Conservation (phyloP, 2,888 invertebrate species). For the Eulithis testata region DNA sequence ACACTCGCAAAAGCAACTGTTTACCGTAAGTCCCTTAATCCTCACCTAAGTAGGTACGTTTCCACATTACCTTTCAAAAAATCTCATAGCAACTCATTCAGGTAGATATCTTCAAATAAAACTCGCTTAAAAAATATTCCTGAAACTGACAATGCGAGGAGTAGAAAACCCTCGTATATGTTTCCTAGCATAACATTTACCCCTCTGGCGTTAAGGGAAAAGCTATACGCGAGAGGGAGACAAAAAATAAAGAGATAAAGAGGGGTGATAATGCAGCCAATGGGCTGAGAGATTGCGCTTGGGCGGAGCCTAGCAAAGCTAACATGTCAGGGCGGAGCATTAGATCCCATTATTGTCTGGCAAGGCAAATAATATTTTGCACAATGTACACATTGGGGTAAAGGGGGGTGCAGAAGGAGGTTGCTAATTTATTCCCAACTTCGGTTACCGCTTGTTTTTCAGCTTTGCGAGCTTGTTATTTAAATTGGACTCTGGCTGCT, state of each 20-base stretch:
- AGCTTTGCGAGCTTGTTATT: conserved; percentile 84
- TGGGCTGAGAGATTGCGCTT: conserved; percentile 46
- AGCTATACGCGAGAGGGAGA: conserved; percentile 71
- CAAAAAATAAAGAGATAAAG: conserved; percentile 49
- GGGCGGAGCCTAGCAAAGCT: conserved; percentile 80
- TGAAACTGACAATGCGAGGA: conserved; percentile 74
- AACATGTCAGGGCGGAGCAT: conserved; percentile 84
- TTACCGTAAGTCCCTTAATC: conserved; percentile 72
- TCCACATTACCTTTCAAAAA: conserved; percentile 51
- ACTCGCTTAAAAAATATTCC: conserved; percentile 79
- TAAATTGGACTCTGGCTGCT: conserved; percentile 80
- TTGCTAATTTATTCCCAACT: conserved; percentile 84
- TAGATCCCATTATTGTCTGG: conserved; percentile 85
- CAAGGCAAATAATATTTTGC: conserved; percentile 90
- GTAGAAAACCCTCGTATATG: conserved; percentile 82
- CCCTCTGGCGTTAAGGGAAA: conserved; percentile 82
- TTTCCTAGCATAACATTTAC: conserved; percentile 85
- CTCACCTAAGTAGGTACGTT: conserved; percentile 53
- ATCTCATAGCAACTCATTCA: conserved; percentile 83
- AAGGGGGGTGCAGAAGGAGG: conserved; percentile 65
- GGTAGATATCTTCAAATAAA: conserved; percentile 79
- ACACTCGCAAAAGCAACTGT: conserved; percentile 62
- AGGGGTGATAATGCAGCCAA: conserved; percentile 61
- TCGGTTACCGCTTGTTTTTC: conserved; percentile 84
- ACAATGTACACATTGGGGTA: conserved; percentile 88